Conservation (phyloP, 2,797 vertebrate species). For the Pogonophryne albipinna region DNA sequence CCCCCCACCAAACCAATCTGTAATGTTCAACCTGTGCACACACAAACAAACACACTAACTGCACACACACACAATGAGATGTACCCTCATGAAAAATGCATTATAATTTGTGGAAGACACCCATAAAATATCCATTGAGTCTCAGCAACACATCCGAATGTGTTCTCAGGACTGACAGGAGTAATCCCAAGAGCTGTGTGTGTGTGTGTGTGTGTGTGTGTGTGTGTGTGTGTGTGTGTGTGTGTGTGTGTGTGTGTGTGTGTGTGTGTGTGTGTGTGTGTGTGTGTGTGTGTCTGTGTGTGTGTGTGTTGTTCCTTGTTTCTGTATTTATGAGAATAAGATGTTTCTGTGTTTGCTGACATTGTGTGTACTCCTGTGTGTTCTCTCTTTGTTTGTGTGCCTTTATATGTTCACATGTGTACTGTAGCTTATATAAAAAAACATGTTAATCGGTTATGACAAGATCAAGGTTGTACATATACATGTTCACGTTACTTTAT, state of each 20-base stretch:
- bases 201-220: not conserved
- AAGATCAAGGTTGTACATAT: too few species aligned
- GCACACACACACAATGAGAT: slow-evolving; percentile 31
- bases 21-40: slow-evolving; percentile 1
- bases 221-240: too few species aligned
- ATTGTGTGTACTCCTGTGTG: not conserved
- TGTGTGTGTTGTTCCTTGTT: too few species aligned
- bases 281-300: too few species aligned
- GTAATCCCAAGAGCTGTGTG: slow-evolving; percentile 38
- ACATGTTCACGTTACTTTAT: not conserved
- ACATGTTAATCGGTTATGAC: not conserved
- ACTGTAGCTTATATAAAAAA: not conserved
- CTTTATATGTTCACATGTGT: not conserved
- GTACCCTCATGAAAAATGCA: slow-evolving; percentile 70
- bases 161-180: slow-evolving; percentile 45
- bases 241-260: too few species aligned
- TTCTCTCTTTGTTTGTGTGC: not conserved
- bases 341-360: not conserved
- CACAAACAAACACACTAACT: not conserved
- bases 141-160: slow-evolving; percentile 56
- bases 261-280: too few species aligned
- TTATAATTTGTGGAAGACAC: slow-evolving; percentile 52
- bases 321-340: not conserved
- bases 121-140: slow-evolving; percentile 77
- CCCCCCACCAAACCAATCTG: not conserved